Base-by-base conservation (phyloP, 2,797 vertebrate species). In the Gastrophryne carolinensis region DNA sequence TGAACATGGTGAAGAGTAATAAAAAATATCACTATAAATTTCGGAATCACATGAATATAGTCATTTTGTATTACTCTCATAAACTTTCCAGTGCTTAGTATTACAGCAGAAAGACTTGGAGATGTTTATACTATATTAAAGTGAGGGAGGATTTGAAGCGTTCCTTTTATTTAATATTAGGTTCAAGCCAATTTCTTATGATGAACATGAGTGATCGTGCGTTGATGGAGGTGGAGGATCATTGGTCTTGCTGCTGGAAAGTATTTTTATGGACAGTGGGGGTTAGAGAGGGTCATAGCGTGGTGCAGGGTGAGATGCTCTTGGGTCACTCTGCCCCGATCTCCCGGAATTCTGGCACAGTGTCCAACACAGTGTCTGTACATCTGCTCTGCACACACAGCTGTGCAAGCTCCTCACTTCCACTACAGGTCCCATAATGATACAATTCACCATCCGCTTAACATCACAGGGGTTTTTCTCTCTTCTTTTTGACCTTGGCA, bases 311-410 rank as follows among this genome's bases (percentile, higher is more conserved):
- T 67, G 73, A 57, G 34, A 54, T 68, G 54, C 39, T 61, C 63
- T 39, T 11, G 27, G 73, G 73, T 69, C 65, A 76, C 8, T 24
- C 56, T 76, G 73, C 56, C 63, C 54, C 29, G 13, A 17, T 35
- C 60, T 39, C 73, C 26, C 47, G 60, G 44, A 12, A 8, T 62
- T 61, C 34, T 76, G 73, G 73, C 73, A 61, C 37, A 56, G 24
- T 15, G 17, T 75, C 29, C 19, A 5, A 27, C 2, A 9, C 15
- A 49, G 21, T 27, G 27, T 41, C 41, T 15, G 21, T 66, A 75
- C 62, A 75, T 58, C 63, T 67, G 72, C 39, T 49, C 11, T 37
- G 13, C 61, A 37, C 64, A 17, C 71, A 62, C 73, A 76, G 73
- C 73, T 76, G 73, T 54, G 41, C n/a, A 58, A 75, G 27, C 58